phyloP scores from a whole-genome alignment of 2,113 vertebrate species.

The Entomyzon cyanotis region DNA sequence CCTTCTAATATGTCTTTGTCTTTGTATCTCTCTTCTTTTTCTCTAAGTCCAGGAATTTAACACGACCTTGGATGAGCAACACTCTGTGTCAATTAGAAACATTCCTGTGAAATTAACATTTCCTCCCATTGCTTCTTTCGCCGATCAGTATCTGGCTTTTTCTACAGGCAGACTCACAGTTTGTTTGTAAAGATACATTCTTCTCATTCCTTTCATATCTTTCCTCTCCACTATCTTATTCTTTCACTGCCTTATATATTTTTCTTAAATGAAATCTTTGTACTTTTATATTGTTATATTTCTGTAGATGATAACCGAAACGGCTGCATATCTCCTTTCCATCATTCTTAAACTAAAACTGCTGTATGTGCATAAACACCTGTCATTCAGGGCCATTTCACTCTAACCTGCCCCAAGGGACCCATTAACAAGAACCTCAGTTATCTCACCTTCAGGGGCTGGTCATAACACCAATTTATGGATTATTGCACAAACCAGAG shows the following conservation, averaged over 20 bases:
- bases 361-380: accelerated
- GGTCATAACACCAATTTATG: accelerated
- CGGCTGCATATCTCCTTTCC: not conserved
- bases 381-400: not conserved
- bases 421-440: not conserved
- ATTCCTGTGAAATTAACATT: not conserved
- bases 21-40: not conserved
- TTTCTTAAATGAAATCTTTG: not conserved
- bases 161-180: not conserved
- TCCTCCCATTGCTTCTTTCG: not conserved
- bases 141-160: not conserved
- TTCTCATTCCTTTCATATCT: not conserved
- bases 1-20: not conserved
- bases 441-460: not conserved
- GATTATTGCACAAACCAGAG: not conserved
- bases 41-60: not conserved
- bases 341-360: not conserved
- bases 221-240: not conserved
- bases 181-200: not conserved
- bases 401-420: not conserved
- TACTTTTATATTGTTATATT: not conserved
- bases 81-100: not conserved
- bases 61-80: not conserved
- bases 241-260: not conserved
- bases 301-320: accelerated